Conservation (phyloP, 2,888 invertebrate genomes). For the Cartodere bifasciata region DNA sequence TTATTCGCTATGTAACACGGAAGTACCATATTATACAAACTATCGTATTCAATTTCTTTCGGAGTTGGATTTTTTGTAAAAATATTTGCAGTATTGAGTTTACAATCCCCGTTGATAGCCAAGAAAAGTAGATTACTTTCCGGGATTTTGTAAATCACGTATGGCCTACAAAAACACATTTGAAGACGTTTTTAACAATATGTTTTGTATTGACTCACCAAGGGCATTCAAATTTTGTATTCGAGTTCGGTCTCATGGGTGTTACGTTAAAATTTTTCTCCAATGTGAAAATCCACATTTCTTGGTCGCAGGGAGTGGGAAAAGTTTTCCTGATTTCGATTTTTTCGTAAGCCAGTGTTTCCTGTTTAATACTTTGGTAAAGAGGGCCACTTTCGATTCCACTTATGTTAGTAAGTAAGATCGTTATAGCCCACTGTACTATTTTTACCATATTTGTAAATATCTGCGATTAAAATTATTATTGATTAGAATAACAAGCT, state of each 20-base stretch:
- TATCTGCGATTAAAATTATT: conserved; percentile 27
- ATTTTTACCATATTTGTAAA: conserved; percentile 28
- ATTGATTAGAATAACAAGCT: no score
- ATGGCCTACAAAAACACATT: conserved; percentile 39
- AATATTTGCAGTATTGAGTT: conserved; percentile 21
- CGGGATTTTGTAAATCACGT: conserved; percentile 60
- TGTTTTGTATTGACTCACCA: conserved; percentile 39
- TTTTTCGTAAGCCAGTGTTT: conserved; percentile 42
- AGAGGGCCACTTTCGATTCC: conserved; percentile 20
- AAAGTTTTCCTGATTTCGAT: conserved; percentile 63
- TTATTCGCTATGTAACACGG: conserved; percentile 31
- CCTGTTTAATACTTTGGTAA: conserved; percentile 22
- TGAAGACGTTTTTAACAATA: conserved; percentile 6
- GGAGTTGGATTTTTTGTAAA: conserved; percentile 26
- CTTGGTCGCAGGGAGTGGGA: conserved; percentile 76
- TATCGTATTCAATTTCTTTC: conserved; percentile 27
- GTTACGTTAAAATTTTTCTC: conserved; percentile 17
- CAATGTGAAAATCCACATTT: conserved; percentile 35
- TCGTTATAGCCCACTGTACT: conserved; percentile 26
- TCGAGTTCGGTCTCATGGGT: conserved; percentile 15
- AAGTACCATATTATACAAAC: conserved; percentile 18
- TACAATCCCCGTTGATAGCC: conserved; percentile 56
- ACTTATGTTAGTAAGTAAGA: conserved; percentile 14
- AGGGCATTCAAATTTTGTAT: conserved; percentile 36
- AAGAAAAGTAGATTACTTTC: conserved; percentile 67